Percentiles rank a stretch among this genome's conserved stretches.
Conservation (phyloP, 2,797 vertebrate species). For the Pachyuromys duprasi region DNA sequence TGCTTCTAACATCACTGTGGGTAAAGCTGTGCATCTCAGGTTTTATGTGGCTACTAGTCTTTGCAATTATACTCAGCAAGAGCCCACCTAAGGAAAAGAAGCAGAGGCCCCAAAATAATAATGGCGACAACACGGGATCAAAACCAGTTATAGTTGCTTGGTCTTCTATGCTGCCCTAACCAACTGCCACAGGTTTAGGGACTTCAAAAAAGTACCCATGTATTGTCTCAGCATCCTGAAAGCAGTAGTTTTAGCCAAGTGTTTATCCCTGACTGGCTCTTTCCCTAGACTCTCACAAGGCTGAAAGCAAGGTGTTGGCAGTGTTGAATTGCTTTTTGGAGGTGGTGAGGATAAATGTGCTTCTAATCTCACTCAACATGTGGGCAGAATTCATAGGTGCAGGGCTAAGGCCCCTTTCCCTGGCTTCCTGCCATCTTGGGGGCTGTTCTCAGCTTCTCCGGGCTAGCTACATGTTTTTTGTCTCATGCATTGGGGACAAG, state of each 20-base stretch:
- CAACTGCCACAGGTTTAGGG: neutral
- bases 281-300: neutral
- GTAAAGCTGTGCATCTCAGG: neutral
- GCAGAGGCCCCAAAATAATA: neutral
- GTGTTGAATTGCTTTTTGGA: neutral
- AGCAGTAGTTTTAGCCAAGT: neutral
- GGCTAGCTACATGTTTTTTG: neutral
- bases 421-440: neutral
- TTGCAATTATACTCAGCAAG: neutral
- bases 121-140: neutral
- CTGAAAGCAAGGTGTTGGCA: neutral
- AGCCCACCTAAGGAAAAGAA: neutral
- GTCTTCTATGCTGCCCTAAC: conserved; percentile 19
- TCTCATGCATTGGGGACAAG: neutral
- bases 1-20: neutral
- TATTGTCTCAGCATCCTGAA: neutral
- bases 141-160: neutral
- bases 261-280: neutral
- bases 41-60: neutral
- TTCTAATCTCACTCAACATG: conserved; percentile 2
- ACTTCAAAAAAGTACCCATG: neutral
- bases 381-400: neutral
- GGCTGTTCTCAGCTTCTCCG: neutral
- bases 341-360: neutral
- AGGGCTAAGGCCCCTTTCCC: neutral